Evolutionary conservation across 2,113 vertebrate genomes (phyloP).

Genomic region (Edolisoma coerulescens): DNA sequence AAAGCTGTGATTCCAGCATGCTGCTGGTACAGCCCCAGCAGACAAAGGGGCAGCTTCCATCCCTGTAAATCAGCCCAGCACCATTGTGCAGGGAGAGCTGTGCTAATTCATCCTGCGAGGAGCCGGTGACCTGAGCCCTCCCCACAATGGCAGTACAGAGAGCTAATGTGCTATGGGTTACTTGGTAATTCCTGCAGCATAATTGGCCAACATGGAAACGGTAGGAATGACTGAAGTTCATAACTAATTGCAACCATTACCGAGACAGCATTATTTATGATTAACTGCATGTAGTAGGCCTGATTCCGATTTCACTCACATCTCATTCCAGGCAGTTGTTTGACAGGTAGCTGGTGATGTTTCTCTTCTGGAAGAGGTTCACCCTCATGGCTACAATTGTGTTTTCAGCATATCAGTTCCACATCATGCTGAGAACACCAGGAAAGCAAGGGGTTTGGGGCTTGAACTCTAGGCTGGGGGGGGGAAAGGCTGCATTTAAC

Average conservation of each 20-base stretch:
- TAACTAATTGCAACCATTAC: slow-evolving; percentile 33
- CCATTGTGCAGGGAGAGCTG: not conserved
- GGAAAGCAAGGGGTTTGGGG: not conserved
- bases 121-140: slow-evolving; percentile 1
- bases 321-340: not conserved
- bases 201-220: slow-evolving; percentile 14
- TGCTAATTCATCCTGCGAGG: slow-evolving; percentile 8
- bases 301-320: not conserved
- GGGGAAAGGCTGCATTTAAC: not conserved
- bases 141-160: slow-evolving; percentile 13
- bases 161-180: slow-evolving; percentile 36
- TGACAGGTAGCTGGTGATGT: not conserved
- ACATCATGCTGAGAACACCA: not conserved
- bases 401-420: not conserved
- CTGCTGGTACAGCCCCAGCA: not conserved
- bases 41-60: not conserved
- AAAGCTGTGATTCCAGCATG: not conserved
- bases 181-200: slow-evolving; percentile 13
- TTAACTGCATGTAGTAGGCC: not conserved
- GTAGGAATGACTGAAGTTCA: slow-evolving; percentile 12
- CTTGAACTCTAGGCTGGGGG: not conserved
- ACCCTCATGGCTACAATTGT: not conserved
- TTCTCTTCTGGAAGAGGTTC: not conserved
- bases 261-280: not conserved
- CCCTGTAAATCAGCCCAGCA: slow-evolving; percentile 3